phyloP scores from a whole-genome alignment of 2,113 vertebrate species.

The Pseudorectes ferrugineus region DNA sequence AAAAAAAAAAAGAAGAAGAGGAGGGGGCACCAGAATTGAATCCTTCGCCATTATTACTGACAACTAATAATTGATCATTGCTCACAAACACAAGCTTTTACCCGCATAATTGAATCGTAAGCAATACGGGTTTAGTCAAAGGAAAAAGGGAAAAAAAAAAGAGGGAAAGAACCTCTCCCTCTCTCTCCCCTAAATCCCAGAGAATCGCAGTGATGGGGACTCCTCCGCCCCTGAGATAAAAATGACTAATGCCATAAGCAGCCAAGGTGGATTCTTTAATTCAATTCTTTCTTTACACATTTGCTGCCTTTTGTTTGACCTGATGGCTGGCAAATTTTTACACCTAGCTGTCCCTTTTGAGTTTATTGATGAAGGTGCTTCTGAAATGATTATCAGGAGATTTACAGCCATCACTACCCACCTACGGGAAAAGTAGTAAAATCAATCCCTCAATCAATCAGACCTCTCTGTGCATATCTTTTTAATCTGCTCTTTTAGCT shows the following conservation, averaged over 20 bases:
- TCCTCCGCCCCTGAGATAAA: not conserved
- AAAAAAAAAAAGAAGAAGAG: not conserved
- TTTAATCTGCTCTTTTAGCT: conserved; percentile 60
- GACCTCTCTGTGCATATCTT: conserved; percentile 52
- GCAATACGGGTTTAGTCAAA: conserved; percentile 49
- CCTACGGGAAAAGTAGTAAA: conserved; percentile 59
- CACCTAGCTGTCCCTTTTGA: conserved; percentile 49
- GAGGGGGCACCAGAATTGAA: conserved; percentile 18
- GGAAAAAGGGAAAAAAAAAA: not conserved
- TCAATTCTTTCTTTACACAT: conserved; percentile 38
- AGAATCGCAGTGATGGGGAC: not conserved
- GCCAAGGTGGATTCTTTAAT: conserved; percentile 40
- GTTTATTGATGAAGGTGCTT: conserved; percentile 65
- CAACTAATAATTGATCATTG: conserved; percentile 83
- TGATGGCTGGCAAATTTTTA: conserved; percentile 51
- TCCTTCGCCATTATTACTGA: conserved; percentile 78
- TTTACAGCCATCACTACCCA: conserved; percentile 60
- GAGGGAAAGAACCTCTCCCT: not conserved
- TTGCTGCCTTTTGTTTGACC: conserved; percentile 60
- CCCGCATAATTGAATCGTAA: conserved; percentile 77
- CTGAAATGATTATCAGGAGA: conserved; percentile 64
- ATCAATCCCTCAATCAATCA: conserved; percentile 64
- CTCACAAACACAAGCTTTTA: conserved; percentile 72
- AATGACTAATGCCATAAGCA: not conserved
- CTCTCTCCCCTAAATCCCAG: not conserved